phyloP scores from a whole-genome alignment of 2,797 vertebrate species.

The Buceros bicornis region DNA sequence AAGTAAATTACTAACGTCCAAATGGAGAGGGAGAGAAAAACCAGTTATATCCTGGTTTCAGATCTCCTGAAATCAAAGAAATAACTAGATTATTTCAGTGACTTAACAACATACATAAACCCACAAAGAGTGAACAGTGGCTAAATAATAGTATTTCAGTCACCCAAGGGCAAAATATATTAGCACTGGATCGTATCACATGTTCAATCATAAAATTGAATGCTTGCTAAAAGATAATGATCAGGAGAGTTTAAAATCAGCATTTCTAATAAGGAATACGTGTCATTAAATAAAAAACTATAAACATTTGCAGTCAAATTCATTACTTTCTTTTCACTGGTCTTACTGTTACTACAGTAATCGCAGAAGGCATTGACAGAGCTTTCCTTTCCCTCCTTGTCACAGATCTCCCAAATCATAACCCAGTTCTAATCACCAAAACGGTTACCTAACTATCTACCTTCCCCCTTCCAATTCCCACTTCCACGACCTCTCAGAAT shows the following conservation, averaged over 20 bases:
- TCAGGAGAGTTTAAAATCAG: neutral
- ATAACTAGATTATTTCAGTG: neutral
- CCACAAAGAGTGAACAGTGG: neutral
- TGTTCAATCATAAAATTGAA: neutral
- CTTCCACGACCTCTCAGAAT: neutral
- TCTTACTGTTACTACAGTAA: neutral
- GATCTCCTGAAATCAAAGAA: neutral
- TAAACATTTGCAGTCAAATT: neutral
- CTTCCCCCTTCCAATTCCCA: neutral
- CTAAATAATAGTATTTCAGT: neutral
- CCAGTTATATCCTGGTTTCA: neutral
- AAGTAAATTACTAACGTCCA: neutral
- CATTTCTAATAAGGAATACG: neutral
- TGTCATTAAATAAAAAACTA: neutral
- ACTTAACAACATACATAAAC: neutral
- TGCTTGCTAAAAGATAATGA: neutral
- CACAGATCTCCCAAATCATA: neutral
- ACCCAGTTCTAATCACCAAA: neutral
- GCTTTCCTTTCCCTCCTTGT: neutral
- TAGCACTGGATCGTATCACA: neutral
- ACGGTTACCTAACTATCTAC: neutral
- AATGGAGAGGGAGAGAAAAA: neutral
- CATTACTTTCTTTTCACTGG: neutral
- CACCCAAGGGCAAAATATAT: neutral
- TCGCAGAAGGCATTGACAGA: neutral